A percentile compares a stretch with the other conserved stretches of the same genome.
phyloP scores from a whole-genome alignment of 2,888 invertebrate genomes.

The Lasioglossum lativentre region DNA sequence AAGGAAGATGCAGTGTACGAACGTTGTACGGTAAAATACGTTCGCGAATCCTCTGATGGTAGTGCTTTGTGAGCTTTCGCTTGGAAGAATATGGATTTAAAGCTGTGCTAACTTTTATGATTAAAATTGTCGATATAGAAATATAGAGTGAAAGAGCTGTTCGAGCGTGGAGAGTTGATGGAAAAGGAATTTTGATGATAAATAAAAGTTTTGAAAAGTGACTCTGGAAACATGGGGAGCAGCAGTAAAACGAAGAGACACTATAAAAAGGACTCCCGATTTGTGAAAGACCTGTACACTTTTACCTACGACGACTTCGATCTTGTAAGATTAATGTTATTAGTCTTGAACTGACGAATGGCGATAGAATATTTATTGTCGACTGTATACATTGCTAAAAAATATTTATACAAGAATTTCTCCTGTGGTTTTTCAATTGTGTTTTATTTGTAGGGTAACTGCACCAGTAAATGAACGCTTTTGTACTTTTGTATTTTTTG shows the following conservation, averaged over 20 bases:
- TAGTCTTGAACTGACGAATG: constrained; percentile 25
- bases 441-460: no score
- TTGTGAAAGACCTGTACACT: constrained; percentile 93
- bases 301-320: constrained; percentile 91
- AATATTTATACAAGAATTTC: not conserved
- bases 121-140: not conserved
- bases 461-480: no score
- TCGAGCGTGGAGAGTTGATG: not conserved
- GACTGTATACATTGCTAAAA: not conserved
- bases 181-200: not conserved
- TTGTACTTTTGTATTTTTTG: no score
- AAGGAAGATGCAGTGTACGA: not conserved
- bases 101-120: not conserved
- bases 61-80: not conserved
- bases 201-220: not conserved
- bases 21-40: not conserved
- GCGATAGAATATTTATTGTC: constrained; percentile 34
- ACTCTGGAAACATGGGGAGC: constrained; percentile 69
- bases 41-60: not conserved
- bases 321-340: constrained; percentile 76
- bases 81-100: not conserved
- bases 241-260: constrained; percentile 84
- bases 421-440: not conserved
- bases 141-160: not conserved
- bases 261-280: constrained; percentile 94